These are phyloP conservation scores for Bombus polaris DNA, from an alignment of 1,140 invertebrate species.

Conservation along the genomic window DNA sequence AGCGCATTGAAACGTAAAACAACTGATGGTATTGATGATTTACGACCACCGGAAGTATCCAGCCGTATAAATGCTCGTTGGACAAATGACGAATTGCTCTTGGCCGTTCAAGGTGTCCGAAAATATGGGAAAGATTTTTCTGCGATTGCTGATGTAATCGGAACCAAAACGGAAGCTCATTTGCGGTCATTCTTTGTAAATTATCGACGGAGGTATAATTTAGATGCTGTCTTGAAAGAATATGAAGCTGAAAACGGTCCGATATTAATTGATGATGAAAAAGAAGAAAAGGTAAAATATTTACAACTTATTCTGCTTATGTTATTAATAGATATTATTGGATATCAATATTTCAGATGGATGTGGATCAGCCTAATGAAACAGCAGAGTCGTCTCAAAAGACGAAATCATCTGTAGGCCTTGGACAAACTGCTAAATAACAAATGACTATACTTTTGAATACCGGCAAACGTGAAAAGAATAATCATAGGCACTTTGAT, in stretches of 20 bases:
- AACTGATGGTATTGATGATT: slow-evolving; percentile 88
- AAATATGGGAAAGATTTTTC: slow-evolving; percentile 98
- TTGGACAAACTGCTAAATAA: slow-evolving; percentile 79
- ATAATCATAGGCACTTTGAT: slow-evolving; percentile 56
- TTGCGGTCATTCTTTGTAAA: slow-evolving; percentile 95
- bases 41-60: slow-evolving; percentile 87
- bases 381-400: slow-evolving; percentile 79
- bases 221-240: slow-evolving; percentile 94
- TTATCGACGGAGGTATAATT: slow-evolving; percentile 94
- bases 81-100: slow-evolving; percentile 95
- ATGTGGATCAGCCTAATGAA: slow-evolving; percentile 77
- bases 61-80: slow-evolving; percentile 93
- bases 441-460: slow-evolving; percentile 72
- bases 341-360: slow-evolving; percentile 74
- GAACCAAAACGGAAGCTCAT: slow-evolving; percentile 97
- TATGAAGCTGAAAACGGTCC: slow-evolving; percentile 91
- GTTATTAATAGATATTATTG: background rate
- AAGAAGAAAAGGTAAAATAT: slow-evolving; percentile 81
- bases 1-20: slow-evolving; percentile 92
- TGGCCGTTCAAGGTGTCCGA: slow-evolving; percentile 95
- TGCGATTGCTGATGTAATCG: slow-evolving; percentile 96
- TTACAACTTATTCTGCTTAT: background rate
- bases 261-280: slow-evolving; percentile 83
- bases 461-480: slow-evolving; percentile 69
- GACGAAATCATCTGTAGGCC: slow-evolving; percentile 72